These are phyloP conservation scores for Theristicus caerulescens DNA, from an alignment of 2,113 vertebrate genomes.

Conservation along the genomic window DNA sequence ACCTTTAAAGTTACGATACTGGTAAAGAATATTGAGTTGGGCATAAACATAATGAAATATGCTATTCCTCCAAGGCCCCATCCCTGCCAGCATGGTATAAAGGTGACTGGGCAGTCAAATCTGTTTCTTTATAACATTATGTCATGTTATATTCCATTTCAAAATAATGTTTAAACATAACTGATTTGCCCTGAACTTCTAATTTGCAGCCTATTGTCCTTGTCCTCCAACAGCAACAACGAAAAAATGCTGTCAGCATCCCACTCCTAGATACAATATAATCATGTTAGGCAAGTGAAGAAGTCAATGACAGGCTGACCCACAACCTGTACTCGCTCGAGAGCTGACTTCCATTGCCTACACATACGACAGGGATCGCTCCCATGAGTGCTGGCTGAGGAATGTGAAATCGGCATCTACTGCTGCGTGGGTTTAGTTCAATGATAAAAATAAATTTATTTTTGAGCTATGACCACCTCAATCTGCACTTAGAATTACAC, in stretches of 20 bases:
- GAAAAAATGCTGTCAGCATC: neutral
- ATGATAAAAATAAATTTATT: neutral
- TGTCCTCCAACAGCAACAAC: neutral
- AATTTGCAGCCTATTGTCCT: conserved; percentile 40
- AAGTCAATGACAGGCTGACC: conserved; percentile 26
- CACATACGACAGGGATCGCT: neutral
- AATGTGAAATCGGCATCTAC: neutral
- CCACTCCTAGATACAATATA: neutral
- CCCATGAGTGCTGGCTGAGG: neutral
- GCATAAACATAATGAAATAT: neutral
- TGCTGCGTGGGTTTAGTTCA: neutral
- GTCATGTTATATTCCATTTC: conserved; percentile 22
- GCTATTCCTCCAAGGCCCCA: neutral
- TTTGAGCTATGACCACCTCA: neutral
- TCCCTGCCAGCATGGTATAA: neutral
- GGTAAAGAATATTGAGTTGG: neutral
- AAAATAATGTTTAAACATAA: conserved; percentile 49
- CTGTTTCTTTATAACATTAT: conserved; percentile 2
- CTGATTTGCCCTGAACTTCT: conserved; percentile 28
- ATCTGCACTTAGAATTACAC: neutral
- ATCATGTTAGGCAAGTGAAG: conserved; percentile 8
- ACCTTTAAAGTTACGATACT: neutral
- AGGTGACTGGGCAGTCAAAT: neutral
- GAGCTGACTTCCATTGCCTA: neutral
- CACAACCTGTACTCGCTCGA: neutral